phyloP scores from a whole-genome alignment of 2,113 vertebrate species.

The Hyperopisus bebe region DNA sequence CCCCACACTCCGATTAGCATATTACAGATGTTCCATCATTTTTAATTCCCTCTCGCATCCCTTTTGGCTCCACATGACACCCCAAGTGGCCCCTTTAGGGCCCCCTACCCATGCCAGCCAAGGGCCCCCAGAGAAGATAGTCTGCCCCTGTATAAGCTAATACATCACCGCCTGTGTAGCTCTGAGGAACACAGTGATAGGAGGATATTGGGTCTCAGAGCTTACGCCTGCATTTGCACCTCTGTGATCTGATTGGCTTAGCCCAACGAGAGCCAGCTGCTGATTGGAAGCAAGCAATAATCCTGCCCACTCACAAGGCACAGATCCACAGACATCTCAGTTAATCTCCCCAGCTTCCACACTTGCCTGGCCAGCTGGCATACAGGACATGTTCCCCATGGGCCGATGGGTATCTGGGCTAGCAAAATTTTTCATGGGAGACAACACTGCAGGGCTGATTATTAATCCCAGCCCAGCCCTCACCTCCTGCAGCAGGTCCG shows the following conservation, averaged over 20 bases:
- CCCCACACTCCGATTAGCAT: background rate
- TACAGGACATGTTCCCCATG: background rate
- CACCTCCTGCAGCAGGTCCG: constrained; percentile 87
- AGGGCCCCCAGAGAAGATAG: too few species aligned
- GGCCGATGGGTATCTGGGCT: background rate
- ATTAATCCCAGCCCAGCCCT: constrained; percentile 20
- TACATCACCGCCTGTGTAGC: background rate
- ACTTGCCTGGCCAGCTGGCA: background rate
- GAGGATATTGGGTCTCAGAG: background rate
- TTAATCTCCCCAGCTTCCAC: background rate
- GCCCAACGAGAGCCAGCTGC: background rate
- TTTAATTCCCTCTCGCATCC: background rate
- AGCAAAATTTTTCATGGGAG: background rate
- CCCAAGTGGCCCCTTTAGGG: background rate
- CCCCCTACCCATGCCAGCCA: too few species aligned
- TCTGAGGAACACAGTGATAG: background rate
- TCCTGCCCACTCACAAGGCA: background rate
- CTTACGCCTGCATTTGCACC: background rate
- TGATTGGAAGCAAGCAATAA: background rate
- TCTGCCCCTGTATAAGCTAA: background rate
- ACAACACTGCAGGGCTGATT: background rate
- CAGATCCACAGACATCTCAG: background rate
- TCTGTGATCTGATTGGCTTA: background rate
- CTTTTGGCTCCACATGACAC: background rate
- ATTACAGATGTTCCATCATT: background rate